Evolutionary conservation across 2,113 vertebrate species (phyloP), one percentile per base, ranked within the genome.

Genomic region (Sisor rabdophorus): DNA sequence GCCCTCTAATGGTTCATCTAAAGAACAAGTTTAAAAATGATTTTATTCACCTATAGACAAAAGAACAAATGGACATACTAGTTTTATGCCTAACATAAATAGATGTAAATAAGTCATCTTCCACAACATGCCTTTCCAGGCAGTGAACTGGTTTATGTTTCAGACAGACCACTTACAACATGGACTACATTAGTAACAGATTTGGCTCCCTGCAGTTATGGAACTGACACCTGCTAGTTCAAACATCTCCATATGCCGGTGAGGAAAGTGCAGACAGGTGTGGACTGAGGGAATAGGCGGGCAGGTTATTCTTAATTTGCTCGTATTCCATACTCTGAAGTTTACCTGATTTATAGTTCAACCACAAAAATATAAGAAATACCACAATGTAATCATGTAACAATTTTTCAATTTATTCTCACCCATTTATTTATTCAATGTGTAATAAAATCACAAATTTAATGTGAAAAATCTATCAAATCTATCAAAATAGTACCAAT

Each of bases 181-280:
- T 78, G 78, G 80, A 86, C 77, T 79, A 84, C 86, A 89, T 86
- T 88, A 88, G 87, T 81, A 86, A 88, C 83, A 88, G 86, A 85
- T 88, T 89, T 87, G 81, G 79, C 84, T 87, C 85, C 79, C 79
- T 79, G 52, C 32, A 56, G 75, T 76, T 36, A 61, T 88, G 87
- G 90, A 87, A 78, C 85, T 90, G 82, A 81, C 87, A 89, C 85
- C 86, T 88, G 84, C 85, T 82, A 87, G 80, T 87, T 88, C 85
- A 88, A 87, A 85, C 73, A 79, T 77, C 75, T 79, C 40, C 78
- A 68, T 65, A 40, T 77, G 54, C 54, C 81, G 71, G 59, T 22
- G 36, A 76, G 55, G 64, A 75, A 50, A 30, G 54, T 65, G 12
- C 47, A 40, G 60, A 40, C 55, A 73, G 61, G 56, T 80, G 54